Conservation (phyloP, 2,113 vertebrate genomes). For the Zosterops lateralis region DNA sequence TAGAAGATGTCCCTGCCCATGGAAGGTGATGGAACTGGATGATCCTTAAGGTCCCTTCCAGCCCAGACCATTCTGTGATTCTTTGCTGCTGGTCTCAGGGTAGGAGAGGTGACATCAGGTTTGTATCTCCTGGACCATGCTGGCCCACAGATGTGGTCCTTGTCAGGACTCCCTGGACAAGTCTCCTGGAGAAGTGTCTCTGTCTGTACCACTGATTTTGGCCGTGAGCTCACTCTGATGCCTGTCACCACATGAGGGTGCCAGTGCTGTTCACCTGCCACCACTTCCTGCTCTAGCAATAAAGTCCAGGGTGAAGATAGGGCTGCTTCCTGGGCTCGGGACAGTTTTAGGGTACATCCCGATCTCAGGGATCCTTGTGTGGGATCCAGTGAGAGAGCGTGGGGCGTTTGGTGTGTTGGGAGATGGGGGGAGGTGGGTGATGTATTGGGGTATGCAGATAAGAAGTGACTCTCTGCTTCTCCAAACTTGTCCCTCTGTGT, state of each 20-base stretch:
- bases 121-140: neutral
- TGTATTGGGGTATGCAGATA: fast-evolving
- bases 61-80: neutral
- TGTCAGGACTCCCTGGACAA: neutral
- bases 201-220: fast-evolving
- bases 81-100: neutral
- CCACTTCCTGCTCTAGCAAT: neutral
- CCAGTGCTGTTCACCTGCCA: conserved; percentile 28
- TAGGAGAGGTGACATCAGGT: neutral
- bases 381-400: fast-evolving
- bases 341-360: neutral
- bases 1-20: neutral
- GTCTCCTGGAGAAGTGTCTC: neutral
- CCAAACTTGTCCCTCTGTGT: neutral
- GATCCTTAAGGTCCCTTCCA: neutral
- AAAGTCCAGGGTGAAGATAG: no score
- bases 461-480: neutral
- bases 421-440: neutral
- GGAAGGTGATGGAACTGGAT: neutral
- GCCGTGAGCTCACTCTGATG: neutral
- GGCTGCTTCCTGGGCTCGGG: neutral
- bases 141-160: neutral
- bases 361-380: neutral
- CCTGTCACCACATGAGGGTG: conserved; percentile 43
- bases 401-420: fast-evolving